phyloP scores from a whole-genome alignment of 2,113 vertebrate species.

The Falco punctatus region DNA sequence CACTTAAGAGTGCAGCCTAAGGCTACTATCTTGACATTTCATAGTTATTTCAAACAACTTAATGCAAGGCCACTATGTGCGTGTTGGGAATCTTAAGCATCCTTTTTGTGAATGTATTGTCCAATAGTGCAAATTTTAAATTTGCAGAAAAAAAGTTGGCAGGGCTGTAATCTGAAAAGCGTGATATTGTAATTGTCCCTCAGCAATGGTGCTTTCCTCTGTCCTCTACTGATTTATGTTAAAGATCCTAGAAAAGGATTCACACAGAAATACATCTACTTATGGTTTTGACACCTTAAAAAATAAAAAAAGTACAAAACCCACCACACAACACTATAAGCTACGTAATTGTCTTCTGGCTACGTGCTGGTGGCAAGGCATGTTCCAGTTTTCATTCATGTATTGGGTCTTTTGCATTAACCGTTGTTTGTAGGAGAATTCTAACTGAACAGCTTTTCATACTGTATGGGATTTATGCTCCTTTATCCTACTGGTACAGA shows the following conservation, averaged over 20 bases:
- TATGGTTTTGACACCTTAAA: neutral
- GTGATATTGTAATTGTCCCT: neutral
- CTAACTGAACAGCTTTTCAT: conserved; percentile 66
- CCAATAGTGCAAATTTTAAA: neutral
- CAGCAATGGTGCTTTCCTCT: conserved; percentile 36
- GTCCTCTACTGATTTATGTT: neutral
- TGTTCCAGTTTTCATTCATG: conserved; percentile 29
- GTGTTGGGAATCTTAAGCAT: neutral
- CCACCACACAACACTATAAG: neutral
- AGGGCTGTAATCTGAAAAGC: neutral
- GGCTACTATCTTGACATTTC: neutral
- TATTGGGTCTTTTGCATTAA: conserved; percentile 57
- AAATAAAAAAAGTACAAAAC: neutral
- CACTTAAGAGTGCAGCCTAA: neutral
- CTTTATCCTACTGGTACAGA: conserved; percentile 57
- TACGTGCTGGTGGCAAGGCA: conserved; percentile 6
- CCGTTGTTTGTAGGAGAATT: conserved; percentile 54
- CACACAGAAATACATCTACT: neutral
- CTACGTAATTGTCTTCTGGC: neutral
- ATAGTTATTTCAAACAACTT: neutral
- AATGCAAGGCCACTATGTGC: neutral
- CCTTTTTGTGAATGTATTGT: neutral
- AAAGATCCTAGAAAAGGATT: neutral
- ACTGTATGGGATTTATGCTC: conserved; percentile 61
- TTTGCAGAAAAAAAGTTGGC: neutral